These are phyloP conservation scores for Psophia crepitans DNA, from an alignment of 2,113 vertebrate species.

Conservation along the genomic window DNA sequence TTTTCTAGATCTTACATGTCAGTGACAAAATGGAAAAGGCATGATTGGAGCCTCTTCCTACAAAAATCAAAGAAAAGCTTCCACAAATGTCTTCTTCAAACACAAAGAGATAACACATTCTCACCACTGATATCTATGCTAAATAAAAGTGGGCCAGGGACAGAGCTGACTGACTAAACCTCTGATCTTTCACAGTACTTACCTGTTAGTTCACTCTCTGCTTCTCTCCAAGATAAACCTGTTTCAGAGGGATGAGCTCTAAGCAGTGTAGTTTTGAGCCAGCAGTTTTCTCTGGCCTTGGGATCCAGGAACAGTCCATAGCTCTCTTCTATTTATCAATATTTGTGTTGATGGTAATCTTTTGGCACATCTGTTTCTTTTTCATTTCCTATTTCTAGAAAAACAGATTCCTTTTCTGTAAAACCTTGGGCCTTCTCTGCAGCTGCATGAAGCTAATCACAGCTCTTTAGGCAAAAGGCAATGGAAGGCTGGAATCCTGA, in stretches of 20 bases:
- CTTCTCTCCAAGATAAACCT: background rate
- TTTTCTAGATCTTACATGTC: background rate
- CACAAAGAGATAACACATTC: background rate
- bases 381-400: background rate
- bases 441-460: background rate
- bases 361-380: background rate
- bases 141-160: background rate
- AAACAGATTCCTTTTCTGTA: background rate
- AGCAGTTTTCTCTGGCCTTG: background rate
- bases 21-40: background rate
- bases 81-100: background rate
- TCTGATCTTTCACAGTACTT: background rate
- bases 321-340: background rate
- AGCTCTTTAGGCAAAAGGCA: background rate
- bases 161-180: background rate
- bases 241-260: background rate
- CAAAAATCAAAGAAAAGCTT: background rate
- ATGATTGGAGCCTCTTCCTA: background rate
- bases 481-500: background rate
- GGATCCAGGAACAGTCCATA: background rate
- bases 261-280: background rate
- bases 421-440: background rate
- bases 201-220: background rate
- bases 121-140: background rate
- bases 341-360: background rate